Evolutionary conservation across 2,113 vertebrate genomes (phyloP).

Genomic region (Toxotes chatareus): DNA sequence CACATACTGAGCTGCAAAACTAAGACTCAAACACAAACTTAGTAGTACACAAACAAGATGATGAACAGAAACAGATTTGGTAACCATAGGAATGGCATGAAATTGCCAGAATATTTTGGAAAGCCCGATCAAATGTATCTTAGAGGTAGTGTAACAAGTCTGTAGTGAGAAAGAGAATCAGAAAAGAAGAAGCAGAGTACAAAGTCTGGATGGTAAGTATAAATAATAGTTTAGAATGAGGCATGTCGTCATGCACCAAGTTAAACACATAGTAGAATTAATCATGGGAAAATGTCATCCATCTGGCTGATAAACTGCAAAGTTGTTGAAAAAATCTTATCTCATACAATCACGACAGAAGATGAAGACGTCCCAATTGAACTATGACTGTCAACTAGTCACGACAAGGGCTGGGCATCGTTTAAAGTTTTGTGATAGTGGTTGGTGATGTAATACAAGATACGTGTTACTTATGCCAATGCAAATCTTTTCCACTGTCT

Average conservation of each 20-base stretch:
- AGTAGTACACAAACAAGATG: background rate
- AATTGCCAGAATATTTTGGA: background rate
- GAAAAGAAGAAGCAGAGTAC: background rate
- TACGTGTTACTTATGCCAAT: background rate
- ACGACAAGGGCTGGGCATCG: background rate
- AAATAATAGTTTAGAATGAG: background rate
- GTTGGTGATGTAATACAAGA: background rate
- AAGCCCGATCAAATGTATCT: conserved; percentile 5
- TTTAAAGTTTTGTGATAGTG: background rate
- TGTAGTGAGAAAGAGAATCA: background rate
- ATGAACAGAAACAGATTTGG: background rate
- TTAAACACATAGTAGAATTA: conserved; percentile 16
- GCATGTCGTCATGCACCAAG: conserved; percentile 5
- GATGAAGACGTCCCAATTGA: background rate
- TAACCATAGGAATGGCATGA: background rate
- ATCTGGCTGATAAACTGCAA: conserved; percentile 4
- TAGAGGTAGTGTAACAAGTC: background rate
- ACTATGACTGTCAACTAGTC: background rate
- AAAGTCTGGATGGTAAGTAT: conserved; percentile 32
- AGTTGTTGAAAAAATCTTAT: conserved; percentile 1
- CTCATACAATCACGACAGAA: background rate
- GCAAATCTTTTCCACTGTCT: too few relatives aligned
- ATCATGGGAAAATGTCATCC: conserved; percentile 5
- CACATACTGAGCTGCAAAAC: conserved; percentile 16
- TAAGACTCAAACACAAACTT: conserved; percentile 32